Conservation (phyloP, 92 coral and sea anemone species). For the Paragorgia papillata region DNA sequence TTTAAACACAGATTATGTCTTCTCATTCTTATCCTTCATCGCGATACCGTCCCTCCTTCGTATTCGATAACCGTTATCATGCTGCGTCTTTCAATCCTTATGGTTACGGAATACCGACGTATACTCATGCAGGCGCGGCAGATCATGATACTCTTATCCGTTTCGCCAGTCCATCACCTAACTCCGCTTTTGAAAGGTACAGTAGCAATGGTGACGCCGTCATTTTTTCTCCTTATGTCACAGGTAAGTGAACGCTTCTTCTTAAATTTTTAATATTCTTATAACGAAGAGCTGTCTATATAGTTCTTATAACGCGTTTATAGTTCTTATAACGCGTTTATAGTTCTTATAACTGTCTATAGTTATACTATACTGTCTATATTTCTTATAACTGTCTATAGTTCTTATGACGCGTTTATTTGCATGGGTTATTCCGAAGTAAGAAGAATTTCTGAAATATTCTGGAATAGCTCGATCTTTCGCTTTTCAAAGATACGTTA, state of each 20-base stretch:
- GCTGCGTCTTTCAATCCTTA: constrained; percentile 15
- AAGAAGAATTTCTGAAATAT: no score
- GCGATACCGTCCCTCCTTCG: not conserved
- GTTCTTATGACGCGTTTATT: no score
- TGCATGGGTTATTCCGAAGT: no score
- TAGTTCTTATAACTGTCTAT: no score
- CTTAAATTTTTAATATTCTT: no score
- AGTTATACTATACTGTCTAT: no score
- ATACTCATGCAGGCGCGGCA: not conserved
- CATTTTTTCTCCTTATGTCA: constrained; percentile 12
- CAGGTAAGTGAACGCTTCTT: not conserved
- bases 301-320: no score
- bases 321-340: no score
- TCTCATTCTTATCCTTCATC: constrained; percentile 14
- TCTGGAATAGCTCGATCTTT: no score
- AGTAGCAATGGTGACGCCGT: not conserved
- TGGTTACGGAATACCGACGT: constrained; percentile 10
- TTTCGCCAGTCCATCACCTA: constrained; percentile 6
- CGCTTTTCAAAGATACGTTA: no score
- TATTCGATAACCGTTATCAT: constrained; percentile 13
- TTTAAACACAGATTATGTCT: constrained; percentile 2
- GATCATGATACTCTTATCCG: constrained; percentile 7
- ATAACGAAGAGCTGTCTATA: no score
- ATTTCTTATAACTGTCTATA: no score
- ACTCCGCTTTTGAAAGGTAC: constrained; percentile 9